Evolutionary conservation across 2,888 invertebrate genomes (phyloP).

Genomic region (Tenthredo mesomela): DNA sequence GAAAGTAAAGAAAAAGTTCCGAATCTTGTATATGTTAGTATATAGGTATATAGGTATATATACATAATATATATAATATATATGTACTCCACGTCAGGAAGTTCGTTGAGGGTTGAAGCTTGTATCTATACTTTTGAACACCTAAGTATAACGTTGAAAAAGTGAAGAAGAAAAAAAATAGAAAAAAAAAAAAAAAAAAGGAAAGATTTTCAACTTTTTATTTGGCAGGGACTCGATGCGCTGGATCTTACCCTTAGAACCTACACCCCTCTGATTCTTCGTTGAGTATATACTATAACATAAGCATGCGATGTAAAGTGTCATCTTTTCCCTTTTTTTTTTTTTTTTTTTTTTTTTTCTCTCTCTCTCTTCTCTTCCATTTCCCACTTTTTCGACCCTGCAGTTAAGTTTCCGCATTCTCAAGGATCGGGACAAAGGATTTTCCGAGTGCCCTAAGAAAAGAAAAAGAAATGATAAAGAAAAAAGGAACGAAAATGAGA

Average conservation of each 20-base stretch:
- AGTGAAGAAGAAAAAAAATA: not conserved
- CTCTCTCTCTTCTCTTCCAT: not conserved
- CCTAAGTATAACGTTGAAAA: not conserved
- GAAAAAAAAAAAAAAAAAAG: not conserved
- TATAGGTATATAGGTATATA: not conserved
- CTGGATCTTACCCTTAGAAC: not conserved
- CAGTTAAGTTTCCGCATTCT: not conserved
- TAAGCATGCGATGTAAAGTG: too few species aligned
- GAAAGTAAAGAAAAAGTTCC: not conserved
- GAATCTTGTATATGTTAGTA: not conserved
- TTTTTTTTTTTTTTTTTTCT: not conserved
- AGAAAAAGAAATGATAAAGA: not conserved
- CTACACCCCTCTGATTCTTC: not conserved
- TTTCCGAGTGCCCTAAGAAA: not conserved
- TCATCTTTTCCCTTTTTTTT: not conserved
- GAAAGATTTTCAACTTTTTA: not conserved
- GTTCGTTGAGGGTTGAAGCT: not conserved
- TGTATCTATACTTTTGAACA: slow-evolving; percentile 1
- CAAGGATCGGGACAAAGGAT: not conserved
- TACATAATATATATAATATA: not conserved
- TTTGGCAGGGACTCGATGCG: not conserved
- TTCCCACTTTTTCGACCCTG: not conserved
- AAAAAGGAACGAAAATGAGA: not conserved
- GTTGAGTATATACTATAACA: too few species aligned
- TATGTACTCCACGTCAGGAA: not conserved